Conservation (phyloP, 1,140 invertebrate species). For the Archivesica marissinica region DNA sequence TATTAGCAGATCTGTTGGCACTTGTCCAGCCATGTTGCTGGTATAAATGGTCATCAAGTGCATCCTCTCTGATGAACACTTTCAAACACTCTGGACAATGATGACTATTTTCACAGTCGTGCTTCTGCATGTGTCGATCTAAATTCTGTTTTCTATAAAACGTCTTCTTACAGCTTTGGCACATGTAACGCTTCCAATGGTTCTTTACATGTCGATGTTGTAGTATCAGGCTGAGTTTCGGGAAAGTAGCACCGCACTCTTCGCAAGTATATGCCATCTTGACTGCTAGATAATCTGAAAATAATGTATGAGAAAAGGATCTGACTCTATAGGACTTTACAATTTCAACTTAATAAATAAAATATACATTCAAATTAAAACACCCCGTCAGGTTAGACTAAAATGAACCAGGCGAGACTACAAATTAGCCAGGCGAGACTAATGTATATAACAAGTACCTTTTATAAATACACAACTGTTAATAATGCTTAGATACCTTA, state of each 20-base stretch:
- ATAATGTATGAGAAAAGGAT: too few relatives aligned
- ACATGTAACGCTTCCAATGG: conserved; percentile 18
- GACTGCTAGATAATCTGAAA: too few relatives aligned
- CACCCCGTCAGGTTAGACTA: too few relatives aligned
- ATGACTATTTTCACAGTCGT: conserved; percentile 14
- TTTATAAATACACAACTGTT: too few relatives aligned
- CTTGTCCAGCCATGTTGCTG: conserved; percentile 17
- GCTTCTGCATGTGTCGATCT: conserved; percentile 14
- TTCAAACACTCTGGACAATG: conserved; percentile 25
- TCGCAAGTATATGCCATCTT: too few relatives aligned
- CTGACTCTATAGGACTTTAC: too few relatives aligned
- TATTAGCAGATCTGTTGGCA: background rate
- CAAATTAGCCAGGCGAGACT: too few relatives aligned
- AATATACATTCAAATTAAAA: too few relatives aligned
- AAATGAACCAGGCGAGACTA: too few relatives aligned
- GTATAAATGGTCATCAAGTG: conserved; percentile 7
- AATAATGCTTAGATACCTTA: too few relatives aligned
- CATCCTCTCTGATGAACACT: conserved; percentile 7
- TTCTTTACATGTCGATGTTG: conserved; percentile 16
- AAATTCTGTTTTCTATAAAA: conserved; percentile 11
- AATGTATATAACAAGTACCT: too few relatives aligned
- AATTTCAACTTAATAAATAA: too few relatives aligned
- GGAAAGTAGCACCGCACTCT: conserved; percentile 17
- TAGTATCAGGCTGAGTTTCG: conserved; percentile 29
- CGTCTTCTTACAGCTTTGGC: background rate